These are phyloP conservation scores for Halisarca cf. caerulea DNA, from an alignment of 37 sponge, comb jelly and placozoan genomes.

Conservation along the genomic window DNA sequence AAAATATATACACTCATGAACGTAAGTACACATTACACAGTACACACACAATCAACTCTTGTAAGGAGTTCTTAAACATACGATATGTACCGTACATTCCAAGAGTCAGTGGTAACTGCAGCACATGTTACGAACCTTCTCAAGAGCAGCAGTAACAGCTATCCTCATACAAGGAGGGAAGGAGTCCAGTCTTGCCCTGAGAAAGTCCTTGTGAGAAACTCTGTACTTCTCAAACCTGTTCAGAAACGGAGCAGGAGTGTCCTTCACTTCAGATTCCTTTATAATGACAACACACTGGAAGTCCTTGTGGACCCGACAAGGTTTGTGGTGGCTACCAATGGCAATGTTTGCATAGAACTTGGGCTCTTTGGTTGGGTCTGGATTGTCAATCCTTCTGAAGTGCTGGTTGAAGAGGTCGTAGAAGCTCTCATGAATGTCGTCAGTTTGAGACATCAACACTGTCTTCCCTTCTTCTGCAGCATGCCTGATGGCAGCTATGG, in stretches of 20 bases:
- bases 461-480: constrained; percentile 83
- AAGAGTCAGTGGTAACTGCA: no score
- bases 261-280: constrained; percentile 60
- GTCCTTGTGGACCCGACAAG: constrained; percentile 67
- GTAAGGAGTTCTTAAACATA: no score
- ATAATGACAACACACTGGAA: constrained; percentile 84
- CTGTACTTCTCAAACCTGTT: constrained; percentile 85
- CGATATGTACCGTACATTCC: no score
- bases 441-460: constrained; percentile 81
- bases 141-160: constrained; percentile 40
- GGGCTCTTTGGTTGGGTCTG: constrained; percentile 35
- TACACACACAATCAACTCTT: no score
- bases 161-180: constrained; percentile 70
- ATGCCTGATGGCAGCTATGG: constrained; percentile 80
- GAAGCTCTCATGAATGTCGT: constrained; percentile 88
- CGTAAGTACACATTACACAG: no score
- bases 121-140: constrained; percentile 47
- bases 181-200: constrained; percentile 30
- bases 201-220: constrained; percentile 56
- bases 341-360: constrained; percentile 82
- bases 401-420: constrained; percentile 89
- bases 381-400: constrained; percentile 69
- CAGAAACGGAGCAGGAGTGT: constrained; percentile 80
- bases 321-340: constrained; percentile 76
- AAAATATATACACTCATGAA: no score